Evolutionary conservation across 2,888 invertebrate species (phyloP).

Genomic region (Melikaiella ostensackeni): DNA sequence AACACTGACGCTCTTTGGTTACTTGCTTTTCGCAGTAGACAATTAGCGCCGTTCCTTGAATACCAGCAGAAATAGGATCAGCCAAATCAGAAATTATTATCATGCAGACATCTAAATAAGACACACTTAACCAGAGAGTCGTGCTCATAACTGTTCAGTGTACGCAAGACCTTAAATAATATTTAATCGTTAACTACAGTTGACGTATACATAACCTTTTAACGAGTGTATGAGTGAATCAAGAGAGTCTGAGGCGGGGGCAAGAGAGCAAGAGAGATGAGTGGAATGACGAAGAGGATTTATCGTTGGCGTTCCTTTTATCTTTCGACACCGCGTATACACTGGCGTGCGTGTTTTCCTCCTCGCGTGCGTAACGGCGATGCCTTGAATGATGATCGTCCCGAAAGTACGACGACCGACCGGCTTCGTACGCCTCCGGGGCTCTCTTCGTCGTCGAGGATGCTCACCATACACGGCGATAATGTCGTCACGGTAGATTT

Average conservation of each 20-base stretch:
- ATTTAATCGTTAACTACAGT: constrained; percentile 31
- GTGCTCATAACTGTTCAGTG: constrained; percentile 4
- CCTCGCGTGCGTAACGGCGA: constrained; percentile 36
- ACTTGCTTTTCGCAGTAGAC: background rate
- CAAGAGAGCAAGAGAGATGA: background rate
- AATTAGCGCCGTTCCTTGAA: constrained; percentile 9
- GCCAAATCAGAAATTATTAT: constrained; percentile 3
- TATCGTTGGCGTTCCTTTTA: constrained; percentile 39
- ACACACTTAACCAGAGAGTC: background rate
- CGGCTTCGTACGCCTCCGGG: constrained; percentile 42
- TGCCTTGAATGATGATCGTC: constrained; percentile 40
- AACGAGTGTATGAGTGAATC: constrained; percentile 28
- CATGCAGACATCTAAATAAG: constrained; percentile 4
- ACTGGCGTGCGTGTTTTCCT: constrained; percentile 35
- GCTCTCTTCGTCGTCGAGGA: constrained; percentile 44
- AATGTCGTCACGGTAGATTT: constrained; percentile 48
- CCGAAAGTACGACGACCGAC: constrained; percentile 42
- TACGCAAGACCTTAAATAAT: constrained; percentile 38
- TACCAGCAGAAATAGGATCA: constrained; percentile 10
- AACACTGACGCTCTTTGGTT: background rate
- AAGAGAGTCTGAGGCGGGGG: constrained; percentile 34
- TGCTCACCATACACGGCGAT: constrained; percentile 50
- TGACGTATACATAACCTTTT: constrained; percentile 23
- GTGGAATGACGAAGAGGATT: constrained; percentile 35
- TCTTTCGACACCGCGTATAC: constrained; percentile 39